Evolutionary conservation across 1,140 invertebrate genomes (phyloP), one percentile per base, ranked within the genome.

Genomic region (Temnothorax nylanderi): DNA sequence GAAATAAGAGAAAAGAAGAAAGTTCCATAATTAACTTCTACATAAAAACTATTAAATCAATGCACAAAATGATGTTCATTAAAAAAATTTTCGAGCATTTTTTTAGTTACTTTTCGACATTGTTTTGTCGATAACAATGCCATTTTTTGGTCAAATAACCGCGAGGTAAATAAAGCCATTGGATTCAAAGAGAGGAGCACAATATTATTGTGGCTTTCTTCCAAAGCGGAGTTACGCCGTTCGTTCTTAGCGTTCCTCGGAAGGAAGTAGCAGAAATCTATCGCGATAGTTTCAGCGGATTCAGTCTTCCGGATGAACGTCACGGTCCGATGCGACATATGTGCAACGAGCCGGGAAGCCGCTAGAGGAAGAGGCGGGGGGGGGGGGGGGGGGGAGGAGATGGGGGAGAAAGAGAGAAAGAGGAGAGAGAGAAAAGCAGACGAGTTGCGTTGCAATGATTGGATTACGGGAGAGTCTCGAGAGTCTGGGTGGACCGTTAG

Each of bases 401-500:
- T 10, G 6, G 56, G 65, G n/a, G 64, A 64, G 32, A 67, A 49
- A 75, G 74, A 86, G 54, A 62, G 47, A 54, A 13, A 62, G 71
- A 41, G 72, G 58, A 51, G 47, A 62, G 72, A 77, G 47, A 62
- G 72, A 77, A 34, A 77, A 85, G 82, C 72, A 64, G 78, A 71
- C 65, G 51, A 41, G 67, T 44, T 37, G 77, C 34, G 64, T 67
- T 67, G 77, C 49, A 81, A 86, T 44, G 47, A 80, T 80, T 82
- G 78, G 78, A 54, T 82, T 82, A 72, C 80, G 44, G 75, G 75
- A 85, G 58, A 69, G 49, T 54, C 58, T 60, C 47, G 65, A 84
- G 69, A 56, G 69, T 51, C 60, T 84, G 80, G 60, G 67, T 88
- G 86, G 82, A 94, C 93, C 94, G 94, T 94, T 94, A 94, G 88